These are phyloP conservation scores for Aegithalos caudatus DNA, from an alignment of 2,113 vertebrate genomes.

Conservation along the genomic window DNA sequence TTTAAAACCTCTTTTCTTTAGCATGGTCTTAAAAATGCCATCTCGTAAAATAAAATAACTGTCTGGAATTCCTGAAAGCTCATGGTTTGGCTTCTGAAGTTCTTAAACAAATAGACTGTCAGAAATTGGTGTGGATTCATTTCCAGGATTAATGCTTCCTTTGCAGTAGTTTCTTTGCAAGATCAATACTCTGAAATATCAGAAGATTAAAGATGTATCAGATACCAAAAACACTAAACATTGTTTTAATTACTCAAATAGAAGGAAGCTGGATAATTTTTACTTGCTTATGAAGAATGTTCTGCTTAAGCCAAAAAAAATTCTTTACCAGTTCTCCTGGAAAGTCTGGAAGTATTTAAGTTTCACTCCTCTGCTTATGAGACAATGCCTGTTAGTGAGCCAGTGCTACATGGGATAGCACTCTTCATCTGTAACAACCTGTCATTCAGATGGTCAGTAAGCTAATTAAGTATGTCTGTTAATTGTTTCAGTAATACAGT, in stretches of 20 bases:
- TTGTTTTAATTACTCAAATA: slow-evolving; percentile 78
- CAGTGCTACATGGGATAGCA: slow-evolving; percentile 31
- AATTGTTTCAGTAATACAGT: slow-evolving; percentile 6
- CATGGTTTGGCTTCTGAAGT: slow-evolving; percentile 71
- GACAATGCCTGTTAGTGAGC: slow-evolving; percentile 70
- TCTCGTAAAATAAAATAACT: slow-evolving; percentile 73
- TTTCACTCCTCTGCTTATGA: slow-evolving; percentile 67
- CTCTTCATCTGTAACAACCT: slow-evolving; percentile 34
- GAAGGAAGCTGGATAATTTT: slow-evolving; percentile 70
- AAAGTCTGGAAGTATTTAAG: slow-evolving; percentile 80
- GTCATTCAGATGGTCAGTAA: slow-evolving; percentile 14
- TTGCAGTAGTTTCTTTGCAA: slow-evolving; percentile 66
- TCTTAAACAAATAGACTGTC: slow-evolving; percentile 77
- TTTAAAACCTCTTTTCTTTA: slow-evolving; percentile 53
- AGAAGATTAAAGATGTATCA: slow-evolving; percentile 73
- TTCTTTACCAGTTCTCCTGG: slow-evolving; percentile 77
- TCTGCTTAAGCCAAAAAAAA: slow-evolving; percentile 77
- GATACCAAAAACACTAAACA: slow-evolving; percentile 70
- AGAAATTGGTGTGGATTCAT: slow-evolving; percentile 68
- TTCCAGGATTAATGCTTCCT: slow-evolving; percentile 68
- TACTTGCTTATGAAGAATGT: slow-evolving; percentile 75
- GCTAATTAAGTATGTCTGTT: slow-evolving; percentile 25
- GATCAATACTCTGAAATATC: slow-evolving; percentile 76
- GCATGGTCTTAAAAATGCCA: slow-evolving; percentile 66
- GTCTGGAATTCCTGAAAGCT: slow-evolving; percentile 78